These are phyloP conservation scores for Leucophora obtusa DNA, from an alignment of 2,888 invertebrate species.

Conservation along the genomic window DNA sequence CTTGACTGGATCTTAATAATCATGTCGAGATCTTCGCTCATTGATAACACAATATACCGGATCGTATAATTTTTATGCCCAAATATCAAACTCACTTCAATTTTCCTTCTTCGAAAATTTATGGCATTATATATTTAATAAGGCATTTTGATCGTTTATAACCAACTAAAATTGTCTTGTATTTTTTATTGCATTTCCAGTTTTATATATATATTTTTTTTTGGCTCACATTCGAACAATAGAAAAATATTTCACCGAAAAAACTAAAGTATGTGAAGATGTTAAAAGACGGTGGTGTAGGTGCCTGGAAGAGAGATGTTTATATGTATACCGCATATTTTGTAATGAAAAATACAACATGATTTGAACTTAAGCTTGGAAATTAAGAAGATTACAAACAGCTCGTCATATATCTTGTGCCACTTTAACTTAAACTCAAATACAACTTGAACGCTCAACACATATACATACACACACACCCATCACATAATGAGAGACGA, in stretches of 20 bases:
- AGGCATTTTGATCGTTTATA: no score
- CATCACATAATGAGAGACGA: background rate
- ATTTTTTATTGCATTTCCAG: background rate
- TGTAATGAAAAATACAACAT: conserved; percentile 44
- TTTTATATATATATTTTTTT: background rate
- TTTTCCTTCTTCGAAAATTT: no score
- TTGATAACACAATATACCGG: no score
- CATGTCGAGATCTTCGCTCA: no score
- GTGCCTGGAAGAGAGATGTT: conserved; percentile 1
- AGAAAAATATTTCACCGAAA: background rate
- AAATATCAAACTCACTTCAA: no score
- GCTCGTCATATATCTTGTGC: conserved; percentile 50
- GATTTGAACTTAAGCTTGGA: conserved; percentile 49
- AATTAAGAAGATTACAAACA: conserved; percentile 60
- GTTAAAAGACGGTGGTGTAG: background rate
- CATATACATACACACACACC: background rate
- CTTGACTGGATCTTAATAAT: no score
- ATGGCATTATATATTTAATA: no score
- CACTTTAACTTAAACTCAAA: conserved; percentile 14
- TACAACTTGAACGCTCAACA: background rate
- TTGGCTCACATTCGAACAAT: background rate
- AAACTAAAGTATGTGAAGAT: background rate
- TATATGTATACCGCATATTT: conserved; percentile 3
- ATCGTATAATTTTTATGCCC: no score
- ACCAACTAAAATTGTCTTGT: no score